Percentiles rank a stretch among this genome's conserved stretches.
Conservation (phyloP, 2,797 vertebrate species). For the Lepilemur septentrionalis region DNA sequence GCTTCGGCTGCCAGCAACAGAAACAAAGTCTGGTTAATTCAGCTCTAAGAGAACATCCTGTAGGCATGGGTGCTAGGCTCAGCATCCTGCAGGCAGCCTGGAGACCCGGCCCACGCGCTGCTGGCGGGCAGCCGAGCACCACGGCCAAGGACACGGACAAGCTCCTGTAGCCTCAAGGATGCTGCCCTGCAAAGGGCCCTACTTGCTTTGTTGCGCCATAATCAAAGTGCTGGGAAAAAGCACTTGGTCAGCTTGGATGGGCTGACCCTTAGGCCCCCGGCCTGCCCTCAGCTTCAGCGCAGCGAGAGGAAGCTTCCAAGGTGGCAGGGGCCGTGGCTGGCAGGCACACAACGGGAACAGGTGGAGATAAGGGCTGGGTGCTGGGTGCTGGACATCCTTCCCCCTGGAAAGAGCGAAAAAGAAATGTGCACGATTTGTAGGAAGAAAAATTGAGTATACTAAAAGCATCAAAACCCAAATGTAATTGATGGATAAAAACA, state of each 20-base stretch:
- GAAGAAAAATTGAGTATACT: background rate
- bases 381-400: too few relatives aligned
- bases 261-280: background rate
- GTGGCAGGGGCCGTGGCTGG: background rate
- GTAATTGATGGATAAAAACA: background rate
- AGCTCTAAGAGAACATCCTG: background rate
- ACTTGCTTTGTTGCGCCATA: background rate
- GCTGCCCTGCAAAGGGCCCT: background rate
- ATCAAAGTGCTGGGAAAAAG: background rate
- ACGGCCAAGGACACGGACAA: accelerated
- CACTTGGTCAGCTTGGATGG: too few relatives aligned
- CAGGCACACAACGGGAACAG: background rate
- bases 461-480: background rate
- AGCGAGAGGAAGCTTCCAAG: background rate
- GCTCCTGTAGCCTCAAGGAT: background rate
- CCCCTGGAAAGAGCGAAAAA: background rate
- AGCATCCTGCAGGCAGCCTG: background rate
- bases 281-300: background rate
- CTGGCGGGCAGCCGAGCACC: background rate
- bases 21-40: background rate
- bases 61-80: background rate
- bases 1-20: background rate
- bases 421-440: background rate
- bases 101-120: background rate
- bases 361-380: background rate